Percentiles rank a stretch among this genome's conserved stretches.
Conservation (phyloP, 2,113 vertebrate species). For the Lepidothrix coronata region DNA sequence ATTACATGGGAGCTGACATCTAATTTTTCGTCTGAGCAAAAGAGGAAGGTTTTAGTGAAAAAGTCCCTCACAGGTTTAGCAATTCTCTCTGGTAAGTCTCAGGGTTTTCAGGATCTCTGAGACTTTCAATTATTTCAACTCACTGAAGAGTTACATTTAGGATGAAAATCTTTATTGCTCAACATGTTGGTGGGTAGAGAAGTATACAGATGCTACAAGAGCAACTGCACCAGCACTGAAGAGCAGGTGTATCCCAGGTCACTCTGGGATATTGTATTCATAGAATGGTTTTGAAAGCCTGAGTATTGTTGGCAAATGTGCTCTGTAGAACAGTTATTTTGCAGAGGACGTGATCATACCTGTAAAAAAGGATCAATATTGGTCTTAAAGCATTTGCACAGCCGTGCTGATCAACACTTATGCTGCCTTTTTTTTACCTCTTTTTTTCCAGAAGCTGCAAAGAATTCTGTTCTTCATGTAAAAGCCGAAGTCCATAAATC, state of each 20-base stretch:
- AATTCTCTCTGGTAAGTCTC: not conserved
- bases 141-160: not conserved
- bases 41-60: not conserved
- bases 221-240: not conserved
- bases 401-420: not conserved
- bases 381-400: not conserved
- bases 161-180: not conserved
- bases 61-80: not conserved
- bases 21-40: not conserved
- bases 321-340: not conserved
- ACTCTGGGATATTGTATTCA: not conserved
- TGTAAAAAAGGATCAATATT: not conserved
- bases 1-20: not conserved
- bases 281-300: not conserved
- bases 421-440: not conserved
- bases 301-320: not conserved
- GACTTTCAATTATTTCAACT: not conserved
- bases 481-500: constrained; percentile 88
- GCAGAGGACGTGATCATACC: not conserved
- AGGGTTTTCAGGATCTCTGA: not conserved
- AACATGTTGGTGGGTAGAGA: not conserved
- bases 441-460: constrained; percentile 65
- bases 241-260: not conserved
- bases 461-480: constrained; percentile 79
- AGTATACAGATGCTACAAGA: not conserved